A percentile compares a stretch with the other conserved stretches of the same genome.
phyloP scores from a whole-genome alignment of 2,797 vertebrate species.

The Parotocinclus haroldoi region DNA sequence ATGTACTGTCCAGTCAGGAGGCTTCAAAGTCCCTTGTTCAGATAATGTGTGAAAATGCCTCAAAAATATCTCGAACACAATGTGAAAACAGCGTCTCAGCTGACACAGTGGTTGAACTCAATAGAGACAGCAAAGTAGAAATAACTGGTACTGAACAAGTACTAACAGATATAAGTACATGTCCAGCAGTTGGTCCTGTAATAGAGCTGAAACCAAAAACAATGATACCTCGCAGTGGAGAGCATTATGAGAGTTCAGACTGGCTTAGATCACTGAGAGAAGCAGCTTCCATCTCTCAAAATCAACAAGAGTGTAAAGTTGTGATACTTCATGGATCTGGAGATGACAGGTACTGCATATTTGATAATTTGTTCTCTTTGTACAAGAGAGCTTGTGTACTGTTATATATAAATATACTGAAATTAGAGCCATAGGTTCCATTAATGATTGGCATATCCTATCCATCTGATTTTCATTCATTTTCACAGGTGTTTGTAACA shows the following conservation, averaged over 20 bases:
- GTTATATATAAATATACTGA: too few species aligned
- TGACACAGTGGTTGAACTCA: background rate
- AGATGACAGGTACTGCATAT: constrained; percentile 65
- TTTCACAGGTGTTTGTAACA: background rate
- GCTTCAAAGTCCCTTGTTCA: constrained; percentile 33
- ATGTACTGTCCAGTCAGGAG: constrained; percentile 17
- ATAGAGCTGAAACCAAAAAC: constrained; percentile 41
- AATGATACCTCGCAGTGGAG: constrained; percentile 20
- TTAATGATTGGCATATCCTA: too few species aligned
- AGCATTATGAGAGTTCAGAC: constrained; percentile 38
- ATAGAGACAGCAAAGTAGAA: background rate
- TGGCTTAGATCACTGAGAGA: constrained; percentile 69
- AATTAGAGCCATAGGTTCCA: too few species aligned
- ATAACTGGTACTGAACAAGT: background rate
- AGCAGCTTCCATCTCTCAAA: constrained; percentile 54
- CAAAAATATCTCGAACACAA: constrained; percentile 15
- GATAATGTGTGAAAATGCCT: constrained; percentile 28
- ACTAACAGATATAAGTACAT: constrained; percentile 15
- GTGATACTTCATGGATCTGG: constrained; percentile 37
- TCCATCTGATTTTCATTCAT: background rate
- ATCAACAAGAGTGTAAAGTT: constrained; percentile 51
- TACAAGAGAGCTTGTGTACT: background rate
- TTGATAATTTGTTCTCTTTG: constrained; percentile 25
- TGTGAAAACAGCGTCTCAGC: background rate
- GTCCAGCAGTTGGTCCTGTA: constrained; percentile 5